Conservation (phyloP, 1,140 invertebrate genomes). For the Drosophila tani region DNA sequence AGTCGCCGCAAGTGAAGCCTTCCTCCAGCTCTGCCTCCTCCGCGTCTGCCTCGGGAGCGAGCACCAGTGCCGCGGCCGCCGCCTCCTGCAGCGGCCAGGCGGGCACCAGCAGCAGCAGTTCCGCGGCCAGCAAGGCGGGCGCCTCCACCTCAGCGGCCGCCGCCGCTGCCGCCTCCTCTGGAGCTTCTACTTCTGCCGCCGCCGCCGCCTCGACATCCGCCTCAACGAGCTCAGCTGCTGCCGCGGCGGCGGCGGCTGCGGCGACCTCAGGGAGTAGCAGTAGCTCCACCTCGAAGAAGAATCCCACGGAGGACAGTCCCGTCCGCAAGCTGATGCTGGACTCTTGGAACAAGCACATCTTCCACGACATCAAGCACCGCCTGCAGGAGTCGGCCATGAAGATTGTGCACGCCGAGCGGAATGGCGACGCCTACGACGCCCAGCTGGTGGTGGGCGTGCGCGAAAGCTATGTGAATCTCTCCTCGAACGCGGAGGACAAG, state of each 20-base stretch:
- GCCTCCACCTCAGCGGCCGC: constrained; percentile 77
- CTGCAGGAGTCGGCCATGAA: constrained; percentile 99
- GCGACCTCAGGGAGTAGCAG: constrained; percentile 55
- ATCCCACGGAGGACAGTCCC: constrained; percentile 93
- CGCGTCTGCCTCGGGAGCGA: constrained; percentile 50
- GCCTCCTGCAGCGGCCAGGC: constrained; percentile 40
- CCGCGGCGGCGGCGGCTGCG: constrained; percentile 61
- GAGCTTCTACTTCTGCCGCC: constrained; percentile 76
- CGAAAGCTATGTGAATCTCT: constrained; percentile 98
- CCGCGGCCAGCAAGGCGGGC: constrained; percentile 39
- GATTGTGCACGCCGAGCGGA: constrained; percentile 97
- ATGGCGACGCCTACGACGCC: constrained; percentile 98
- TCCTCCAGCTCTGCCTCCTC: constrained; percentile 51
- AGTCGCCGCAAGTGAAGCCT: constrained; percentile 87
- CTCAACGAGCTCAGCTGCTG: constrained; percentile 82
- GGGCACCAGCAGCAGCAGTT: constrained; percentile 59
- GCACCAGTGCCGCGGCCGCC: constrained; percentile 60
- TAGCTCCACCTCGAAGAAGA: constrained; percentile 87
- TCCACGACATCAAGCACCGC: constrained; percentile 96
- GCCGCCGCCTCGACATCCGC: constrained; percentile 79
- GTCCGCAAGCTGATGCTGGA: constrained; percentile 98
- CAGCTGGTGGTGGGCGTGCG: constrained; percentile 98
- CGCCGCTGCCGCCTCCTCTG: constrained; percentile 61
- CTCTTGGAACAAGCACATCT: constrained; percentile 99
- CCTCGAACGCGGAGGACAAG: constrained; percentile 96